Evolutionary conservation across 92 coral and sea anemone species (phyloP).

Genomic region (Palythoa grandis): DNA sequence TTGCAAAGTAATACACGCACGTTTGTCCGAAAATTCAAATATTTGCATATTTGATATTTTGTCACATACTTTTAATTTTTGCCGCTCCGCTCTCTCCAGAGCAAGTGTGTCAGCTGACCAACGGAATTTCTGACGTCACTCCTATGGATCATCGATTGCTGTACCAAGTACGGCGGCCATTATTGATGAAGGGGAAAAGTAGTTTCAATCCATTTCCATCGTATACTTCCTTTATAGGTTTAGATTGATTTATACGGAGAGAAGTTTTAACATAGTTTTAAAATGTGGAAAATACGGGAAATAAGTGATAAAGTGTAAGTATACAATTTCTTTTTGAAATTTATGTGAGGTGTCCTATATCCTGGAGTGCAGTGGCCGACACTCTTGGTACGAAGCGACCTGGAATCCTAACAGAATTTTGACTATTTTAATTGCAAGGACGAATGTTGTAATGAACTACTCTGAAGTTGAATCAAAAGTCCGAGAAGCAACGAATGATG

Average conservation of each 20-base stretch:
- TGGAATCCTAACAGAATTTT: slow-evolving; percentile 29
- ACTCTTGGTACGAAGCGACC: slow-evolving; percentile 19
- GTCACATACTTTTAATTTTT: neutral
- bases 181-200: slow-evolving; percentile 48
- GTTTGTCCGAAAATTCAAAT: neutral
- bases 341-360: slow-evolving; percentile 9
- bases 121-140: slow-evolving; percentile 79
- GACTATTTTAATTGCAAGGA: slow-evolving; percentile 59
- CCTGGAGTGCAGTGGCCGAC: slow-evolving; percentile 8
- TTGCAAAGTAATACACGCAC: neutral
- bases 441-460: slow-evolving; percentile 99
- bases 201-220: slow-evolving; percentile 76
- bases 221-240: slow-evolving; percentile 22
- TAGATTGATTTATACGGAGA: neutral
- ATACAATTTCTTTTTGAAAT: slow-evolving; percentile 23
- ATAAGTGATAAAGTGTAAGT: slow-evolving; percentile 97
- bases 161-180: slow-evolving; percentile 68
- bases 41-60: neutral
- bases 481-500: slow-evolving; percentile 99
- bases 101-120: slow-evolving; percentile 43
- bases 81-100: neutral
- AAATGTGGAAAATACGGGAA: slow-evolving; percentile 98
- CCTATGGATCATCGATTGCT: slow-evolving; percentile 42
- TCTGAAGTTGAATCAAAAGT: slow-evolving; percentile 97
- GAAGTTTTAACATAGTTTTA: slow-evolving; percentile 35